Evolutionary conservation across 2,888 invertebrate genomes (phyloP).

Genomic region (Kuschelorhynchus macadamiae): DNA sequence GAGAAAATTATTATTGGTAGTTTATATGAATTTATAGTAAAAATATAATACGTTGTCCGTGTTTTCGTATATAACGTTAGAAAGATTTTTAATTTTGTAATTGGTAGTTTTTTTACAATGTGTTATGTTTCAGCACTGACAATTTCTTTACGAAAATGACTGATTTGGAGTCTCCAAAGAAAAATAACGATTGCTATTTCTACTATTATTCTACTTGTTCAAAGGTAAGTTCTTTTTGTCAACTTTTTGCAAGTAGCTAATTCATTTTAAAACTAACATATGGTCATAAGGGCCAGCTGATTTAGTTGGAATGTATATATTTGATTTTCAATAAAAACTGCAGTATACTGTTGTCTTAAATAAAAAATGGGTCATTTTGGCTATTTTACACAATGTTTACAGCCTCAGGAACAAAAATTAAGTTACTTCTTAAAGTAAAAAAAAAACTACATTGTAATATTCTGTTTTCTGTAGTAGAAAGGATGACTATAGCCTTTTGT

Average conservation of each 20-base stretch:
- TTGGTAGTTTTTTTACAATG: too few species aligned
- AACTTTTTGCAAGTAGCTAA: constrained; percentile 15
- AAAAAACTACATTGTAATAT: too few species aligned
- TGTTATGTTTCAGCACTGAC: constrained; percentile 64
- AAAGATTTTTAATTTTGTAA: too few species aligned
- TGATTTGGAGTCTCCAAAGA: constrained; percentile 79
- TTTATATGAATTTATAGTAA: neutral
- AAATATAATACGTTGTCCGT: neutral
- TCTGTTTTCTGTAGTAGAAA: too few species aligned
- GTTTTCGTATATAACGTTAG: neutral
- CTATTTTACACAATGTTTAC: too few species aligned
- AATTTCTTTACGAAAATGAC: constrained; percentile 69
- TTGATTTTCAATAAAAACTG: too few species aligned
- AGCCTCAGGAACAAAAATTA: too few species aligned
- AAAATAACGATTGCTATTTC: constrained; percentile 90
- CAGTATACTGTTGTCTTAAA: too few species aligned
- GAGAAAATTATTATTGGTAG: constrained; percentile 15
- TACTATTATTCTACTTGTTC: constrained; percentile 90
- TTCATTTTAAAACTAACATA: constrained; percentile 36
- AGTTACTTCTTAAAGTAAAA: too few species aligned
- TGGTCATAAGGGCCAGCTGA: constrained; percentile 16
- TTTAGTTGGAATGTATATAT: too few species aligned
- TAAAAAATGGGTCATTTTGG: too few species aligned
- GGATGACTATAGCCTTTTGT: too few species aligned
- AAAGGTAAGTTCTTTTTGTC: constrained; percentile 74